Base-by-base conservation (phyloP, 2,888 invertebrate species). In the Volucella zonaria region DNA sequence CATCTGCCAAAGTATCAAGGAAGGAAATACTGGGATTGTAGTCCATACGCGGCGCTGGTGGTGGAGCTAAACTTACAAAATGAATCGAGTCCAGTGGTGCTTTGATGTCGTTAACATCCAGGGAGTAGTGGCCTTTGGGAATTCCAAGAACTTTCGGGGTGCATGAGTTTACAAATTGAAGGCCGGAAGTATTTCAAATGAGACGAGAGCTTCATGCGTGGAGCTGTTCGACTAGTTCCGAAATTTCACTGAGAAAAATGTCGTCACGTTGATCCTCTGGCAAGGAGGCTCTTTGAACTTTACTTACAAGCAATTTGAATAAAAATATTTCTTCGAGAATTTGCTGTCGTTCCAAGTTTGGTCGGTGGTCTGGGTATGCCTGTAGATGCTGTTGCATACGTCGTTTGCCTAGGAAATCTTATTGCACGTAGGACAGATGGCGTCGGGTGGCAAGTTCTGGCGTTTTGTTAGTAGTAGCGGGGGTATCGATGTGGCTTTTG, bases 221-320 rank as follows among this genome's bases (percentile, higher is more conserved):
- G 51, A 92, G 67, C 81, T 92, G 91, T 79, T 89, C 89, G 1
- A 91, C 89, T 8, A 92, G 89, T 80, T 92, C 91, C 8, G 91
- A 90, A 0, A 92, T 87, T 86, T 92, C 91, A 58, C 88, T 88
- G 10, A 92, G 81, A 75, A 92, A 91, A 0, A 91, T 86, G 85
- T 91, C 90, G 18, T 90, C 90, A 8, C 91, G 90, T 80, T 92
- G 90, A 42, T 91, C 91, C 74, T 91, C 91, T 45, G 88, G 88
- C 6, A 91, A 88, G 3, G 89, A 87, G n/a, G 89, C 18, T 18
- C 18, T 18, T 18, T 18, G 18, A 18, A 18, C 18, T 18, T 18
- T 18, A 18, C 18, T 18, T 18, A 18, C 18, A 18, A 18, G 18
- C 1, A 18, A 18, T 18, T 18, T 18, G 18, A 18, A 18, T 18